Evolutionary conservation across 2,113 vertebrate genomes (phyloP).

Genomic region (Cisticola juncidis): DNA sequence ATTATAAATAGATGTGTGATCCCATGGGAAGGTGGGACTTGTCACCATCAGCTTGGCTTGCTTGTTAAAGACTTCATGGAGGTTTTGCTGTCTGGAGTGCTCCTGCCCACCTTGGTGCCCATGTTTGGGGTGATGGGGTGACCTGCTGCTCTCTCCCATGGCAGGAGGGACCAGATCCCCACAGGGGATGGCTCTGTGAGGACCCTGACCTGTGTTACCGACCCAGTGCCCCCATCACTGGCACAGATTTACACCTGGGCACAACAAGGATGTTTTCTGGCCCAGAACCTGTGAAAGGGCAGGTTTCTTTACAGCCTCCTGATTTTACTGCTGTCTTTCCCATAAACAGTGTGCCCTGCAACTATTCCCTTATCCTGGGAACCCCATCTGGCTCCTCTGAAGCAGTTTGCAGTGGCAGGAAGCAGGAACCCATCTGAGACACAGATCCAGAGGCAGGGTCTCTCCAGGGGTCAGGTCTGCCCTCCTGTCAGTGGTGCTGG

Average conservation of each 20-base stretch:
- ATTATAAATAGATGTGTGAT: neutral
- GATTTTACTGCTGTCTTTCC: neutral
- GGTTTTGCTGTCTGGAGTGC: fast-evolving
- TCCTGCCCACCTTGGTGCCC: neutral
- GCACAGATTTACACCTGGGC: neutral
- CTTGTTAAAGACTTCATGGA: neutral
- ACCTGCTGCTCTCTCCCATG: neutral
- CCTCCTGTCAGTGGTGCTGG: neutral
- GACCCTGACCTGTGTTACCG: neutral
- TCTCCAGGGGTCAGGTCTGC: neutral
- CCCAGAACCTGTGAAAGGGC: neutral
- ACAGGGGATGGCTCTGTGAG: fast-evolving
- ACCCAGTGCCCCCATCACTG: neutral
- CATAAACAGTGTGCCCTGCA: neutral
- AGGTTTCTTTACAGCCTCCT: neutral
- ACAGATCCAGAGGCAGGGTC: neutral
- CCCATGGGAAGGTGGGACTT: neutral
- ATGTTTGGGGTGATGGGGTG: neutral
- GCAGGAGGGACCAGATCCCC: neutral
- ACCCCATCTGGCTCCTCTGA: neutral
- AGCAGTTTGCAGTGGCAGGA: neutral
- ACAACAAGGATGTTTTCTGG: neutral
- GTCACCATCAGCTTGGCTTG: neutral
- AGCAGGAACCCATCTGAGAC: neutral
- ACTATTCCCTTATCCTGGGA: neutral